Conservation (phyloP, 2,113 vertebrate species). For the Menidia beryllina region DNA sequence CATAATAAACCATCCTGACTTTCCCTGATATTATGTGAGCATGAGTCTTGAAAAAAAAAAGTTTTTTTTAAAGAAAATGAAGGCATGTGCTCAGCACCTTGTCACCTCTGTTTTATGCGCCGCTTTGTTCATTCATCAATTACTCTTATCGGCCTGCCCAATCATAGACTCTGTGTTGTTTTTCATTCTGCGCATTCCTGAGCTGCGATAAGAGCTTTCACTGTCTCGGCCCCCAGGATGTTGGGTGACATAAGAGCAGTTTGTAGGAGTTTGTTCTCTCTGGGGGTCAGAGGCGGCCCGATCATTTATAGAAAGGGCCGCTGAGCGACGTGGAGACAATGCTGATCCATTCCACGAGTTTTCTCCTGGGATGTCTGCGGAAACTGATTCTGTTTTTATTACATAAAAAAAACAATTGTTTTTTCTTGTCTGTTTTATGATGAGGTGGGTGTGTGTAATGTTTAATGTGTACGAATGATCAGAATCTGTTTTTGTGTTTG, state of each 20-base stretch:
- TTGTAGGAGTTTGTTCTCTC: conserved; percentile 11
- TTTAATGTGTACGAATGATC: neutral
- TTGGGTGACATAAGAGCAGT: neutral
- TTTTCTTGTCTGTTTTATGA: neutral
- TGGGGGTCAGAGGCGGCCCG: conserved; percentile 3
- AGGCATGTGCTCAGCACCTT: neutral
- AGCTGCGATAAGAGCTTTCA: conserved; percentile 48
- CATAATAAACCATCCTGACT: no score
- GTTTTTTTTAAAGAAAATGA: neutral
- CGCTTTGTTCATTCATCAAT: conserved; percentile 20
- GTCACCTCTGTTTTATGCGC: neutral
- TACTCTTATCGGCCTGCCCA: conserved; percentile 19
- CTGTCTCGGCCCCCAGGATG: conserved; percentile 48
- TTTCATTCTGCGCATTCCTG: conserved; percentile 67
- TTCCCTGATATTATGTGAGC: neutral
- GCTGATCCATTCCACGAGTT: conserved; percentile 3
- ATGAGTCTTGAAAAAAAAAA: no score
- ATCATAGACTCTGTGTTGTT: conserved; percentile 39
- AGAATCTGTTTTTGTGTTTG: neutral
- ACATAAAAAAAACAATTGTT: neutral
- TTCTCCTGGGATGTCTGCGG: neutral
- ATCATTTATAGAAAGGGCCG: conserved; percentile 1
- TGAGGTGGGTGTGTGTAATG: neutral
- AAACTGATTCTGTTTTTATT: neutral
- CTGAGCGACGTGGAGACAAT: neutral